Base-by-base conservation (phyloP, 1,140 invertebrate species). In the Bombus difficillimus region DNA sequence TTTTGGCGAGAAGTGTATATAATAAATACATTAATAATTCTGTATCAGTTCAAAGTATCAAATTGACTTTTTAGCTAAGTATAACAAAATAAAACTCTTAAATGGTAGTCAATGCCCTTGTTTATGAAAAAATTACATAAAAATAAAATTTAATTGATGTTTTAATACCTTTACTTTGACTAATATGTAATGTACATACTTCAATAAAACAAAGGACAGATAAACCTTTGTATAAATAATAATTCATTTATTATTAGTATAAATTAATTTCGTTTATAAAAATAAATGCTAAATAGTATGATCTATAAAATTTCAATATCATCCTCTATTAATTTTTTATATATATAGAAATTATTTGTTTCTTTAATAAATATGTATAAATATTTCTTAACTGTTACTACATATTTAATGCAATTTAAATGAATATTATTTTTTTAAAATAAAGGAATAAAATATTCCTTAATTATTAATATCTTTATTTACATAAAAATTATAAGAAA, bases 21-120 rank as follows among this genome's bases (percentile, higher is more conserved):
- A 71, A 12, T 28, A 71, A 43, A n/a, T 64, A 9, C 37, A 66
- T 74, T 32, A 41, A 57, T 81, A 62, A 64, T 37, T 62, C 13
- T 32, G 41, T n/a, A 47, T 28, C n/a, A 66, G 66, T 86, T 57
- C 1, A 72, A 22, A 57, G 57, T 43, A 62, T 62, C 6, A 34
- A 73, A 43, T 59, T 57, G 9, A 2, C 62, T 53, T 53, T 81
- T 81, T 75, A 41, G 43, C 34, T 73, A 74, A 57, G 13, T 85
- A 39, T 32, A 18, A 43, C 57, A 73, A 41, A 57, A 78, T 80
- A 34, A 43, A 79, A 64, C 25, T 59, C 59, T 78, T 74, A 68
- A 85, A 41, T 81, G 47, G 8, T n/a, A 57, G 8, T 53, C n/a
- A 75, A 59, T 69, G 37, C 78, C 32, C 39, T 62, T 84, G 47